Conservation (phyloP, 37 sponge, comb jelly and placozoan genomes). For the Theonella swinhoei region DNA sequence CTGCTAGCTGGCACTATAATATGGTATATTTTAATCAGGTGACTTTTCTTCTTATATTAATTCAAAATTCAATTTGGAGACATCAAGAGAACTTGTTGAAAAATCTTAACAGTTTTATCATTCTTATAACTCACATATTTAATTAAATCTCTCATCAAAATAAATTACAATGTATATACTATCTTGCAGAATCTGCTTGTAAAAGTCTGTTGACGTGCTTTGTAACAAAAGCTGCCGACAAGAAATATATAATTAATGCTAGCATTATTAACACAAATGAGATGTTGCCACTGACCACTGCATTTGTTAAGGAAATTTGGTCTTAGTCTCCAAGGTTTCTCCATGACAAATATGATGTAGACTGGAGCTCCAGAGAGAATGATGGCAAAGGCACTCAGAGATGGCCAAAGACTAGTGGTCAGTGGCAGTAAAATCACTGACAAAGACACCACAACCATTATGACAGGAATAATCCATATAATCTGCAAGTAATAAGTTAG, state of each 20-base stretch:
- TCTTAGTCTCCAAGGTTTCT: constrained; percentile 52
- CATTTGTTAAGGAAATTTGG: constrained; percentile 42
- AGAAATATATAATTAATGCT: no score
- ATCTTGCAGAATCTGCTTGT: background rate
- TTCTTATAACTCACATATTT: no score
- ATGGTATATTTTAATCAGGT: no score
- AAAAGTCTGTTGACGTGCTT: background rate
- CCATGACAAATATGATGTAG: constrained; percentile 70
- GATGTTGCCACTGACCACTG: constrained; percentile 63
- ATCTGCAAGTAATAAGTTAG: background rate
- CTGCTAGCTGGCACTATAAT: no score
- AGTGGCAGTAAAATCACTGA: constrained; percentile 60
- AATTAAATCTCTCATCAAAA: background rate
- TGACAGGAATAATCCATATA: constrained; percentile 35
- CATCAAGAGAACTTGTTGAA: no score
- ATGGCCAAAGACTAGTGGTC: constrained; percentile 5
- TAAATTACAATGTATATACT: background rate
- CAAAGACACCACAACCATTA: constrained; percentile 52
- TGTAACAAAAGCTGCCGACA: background rate
- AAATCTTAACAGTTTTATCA: no score
- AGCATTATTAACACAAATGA: no score
- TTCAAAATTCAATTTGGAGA: no score
- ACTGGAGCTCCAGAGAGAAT: constrained; percentile 68
- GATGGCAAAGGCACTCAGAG: constrained; percentile 45
- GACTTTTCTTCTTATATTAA: no score